Evolutionary conservation across 2,113 vertebrate species (phyloP).

Genomic region (Perca fluviatilis): DNA sequence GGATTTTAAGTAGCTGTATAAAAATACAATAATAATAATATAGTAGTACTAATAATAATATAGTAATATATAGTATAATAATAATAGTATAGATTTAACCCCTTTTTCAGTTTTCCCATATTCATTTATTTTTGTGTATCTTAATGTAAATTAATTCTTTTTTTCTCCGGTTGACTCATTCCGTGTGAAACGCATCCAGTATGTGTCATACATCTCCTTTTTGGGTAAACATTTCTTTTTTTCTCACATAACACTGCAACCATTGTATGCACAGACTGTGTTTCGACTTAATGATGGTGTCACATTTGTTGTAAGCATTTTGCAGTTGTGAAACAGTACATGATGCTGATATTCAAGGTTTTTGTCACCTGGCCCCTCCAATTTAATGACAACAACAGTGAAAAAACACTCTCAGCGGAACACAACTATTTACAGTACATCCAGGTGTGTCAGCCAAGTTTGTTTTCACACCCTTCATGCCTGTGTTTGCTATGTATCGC

Average conservation of each 20-base stretch:
- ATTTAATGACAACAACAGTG: conserved; percentile 59
- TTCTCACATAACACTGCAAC: conserved; percentile 9
- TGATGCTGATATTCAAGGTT: conserved; percentile 59
- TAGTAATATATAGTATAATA: too few relatives aligned
- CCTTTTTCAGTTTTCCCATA: neutral
- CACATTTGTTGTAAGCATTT: conserved; percentile 54
- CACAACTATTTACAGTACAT: conserved; percentile 54
- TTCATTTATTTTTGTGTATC: neutral
- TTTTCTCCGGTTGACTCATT: neutral
- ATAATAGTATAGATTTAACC: neutral
- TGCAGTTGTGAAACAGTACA: conserved; percentile 53
- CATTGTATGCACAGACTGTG: conserved; percentile 24
- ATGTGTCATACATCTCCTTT: conserved; percentile 2
- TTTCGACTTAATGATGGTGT: conserved; percentile 57
- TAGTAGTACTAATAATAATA: too few relatives aligned
- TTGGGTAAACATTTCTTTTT: conserved; percentile 31
- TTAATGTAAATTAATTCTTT: neutral
- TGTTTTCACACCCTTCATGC: conserved; percentile 66
- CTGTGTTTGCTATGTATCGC: conserved; percentile 60
- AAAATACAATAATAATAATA: conserved; percentile 3
- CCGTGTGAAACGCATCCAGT: neutral
- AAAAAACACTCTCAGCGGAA: conserved; percentile 31
- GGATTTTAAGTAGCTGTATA: conserved; percentile 15
- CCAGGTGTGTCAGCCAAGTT: conserved; percentile 69
- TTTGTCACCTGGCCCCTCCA: conserved; percentile 54